Base-by-base conservation (phyloP, 2,888 invertebrate species). In the Tuta absoluta region DNA sequence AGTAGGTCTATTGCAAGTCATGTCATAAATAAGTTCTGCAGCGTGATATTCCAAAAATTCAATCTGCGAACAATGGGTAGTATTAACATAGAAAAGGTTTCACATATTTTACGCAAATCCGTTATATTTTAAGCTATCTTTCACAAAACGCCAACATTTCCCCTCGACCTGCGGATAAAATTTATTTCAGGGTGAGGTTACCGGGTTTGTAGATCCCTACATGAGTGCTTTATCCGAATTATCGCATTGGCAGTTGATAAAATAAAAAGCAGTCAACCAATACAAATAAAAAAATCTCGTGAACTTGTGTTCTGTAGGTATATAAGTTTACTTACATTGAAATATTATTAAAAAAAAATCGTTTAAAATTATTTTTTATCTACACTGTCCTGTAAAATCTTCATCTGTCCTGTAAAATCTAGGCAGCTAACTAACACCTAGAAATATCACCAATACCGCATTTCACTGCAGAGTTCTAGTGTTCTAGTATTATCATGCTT, bases 31-130 rank as follows among this genome's bases (percentile, higher is more conserved):
- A 85, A 89, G 86, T 89, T 89, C 87, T 85, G 2, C 84, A 85
- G 84, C 80, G 81, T 86, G 86, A 86, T 87, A 86, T 86, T 87
- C 87, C 82, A 82, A 86, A 89, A 88, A 89, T 91, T 90, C 91
- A 91, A 91, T 91, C 89, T 87, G 84, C 89, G 88, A 89, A 90
- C 90, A 89, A 91, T 90, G 84, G 84, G 88, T 89, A 85, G 82
- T 89, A 91, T 91, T 91, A 91, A 87, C 91, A 91, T 91, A 91
- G 89, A 91, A 90, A 91, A 90, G 89, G 90, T 86, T 89, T 89
- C 90, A 89, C 87, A 91, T 90, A 91, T 91, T 88, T 90, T 88
- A 89, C 88, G 88, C 84, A 87, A 86, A 90, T 87, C 89, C 87
- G 87, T 86, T 87, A 86, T 87, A 89, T 87, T 89, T 89, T 87